A percentile compares a stretch with the other conserved stretches of the same genome.
phyloP scores from a whole-genome alignment of 2,888 invertebrate genomes.

The Micoletzkya japonica region DNA sequence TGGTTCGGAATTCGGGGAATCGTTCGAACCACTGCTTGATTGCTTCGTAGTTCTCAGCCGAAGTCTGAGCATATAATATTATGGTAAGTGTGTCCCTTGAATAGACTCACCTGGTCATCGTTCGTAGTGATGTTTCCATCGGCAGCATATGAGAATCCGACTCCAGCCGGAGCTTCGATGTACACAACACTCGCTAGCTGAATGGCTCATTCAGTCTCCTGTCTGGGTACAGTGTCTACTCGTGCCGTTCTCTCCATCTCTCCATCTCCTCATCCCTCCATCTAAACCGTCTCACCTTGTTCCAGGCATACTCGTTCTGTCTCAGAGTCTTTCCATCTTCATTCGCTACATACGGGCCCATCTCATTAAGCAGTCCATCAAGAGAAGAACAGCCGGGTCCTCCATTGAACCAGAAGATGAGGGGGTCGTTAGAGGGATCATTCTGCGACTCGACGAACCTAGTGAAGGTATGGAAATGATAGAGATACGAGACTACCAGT shows the following conservation, averaged over 20 bases:
- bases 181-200: slow-evolving; percentile 68
- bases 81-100: neutral
- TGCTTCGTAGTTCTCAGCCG: slow-evolving; percentile 67
- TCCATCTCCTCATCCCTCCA: neutral
- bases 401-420: slow-evolving; percentile 62
- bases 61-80: slow-evolving; percentile 52
- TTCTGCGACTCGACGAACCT: slow-evolving; percentile 62
- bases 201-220: neutral
- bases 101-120: slow-evolving; percentile 57
- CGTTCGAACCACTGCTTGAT: slow-evolving; percentile 65
- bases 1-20: slow-evolving; percentile 66
- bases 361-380: slow-evolving; percentile 66
- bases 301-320: slow-evolving; percentile 63
- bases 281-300: slow-evolving; percentile 60
- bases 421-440: slow-evolving; percentile 52
- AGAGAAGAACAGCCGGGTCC: slow-evolving; percentile 68
- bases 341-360: slow-evolving; percentile 66
- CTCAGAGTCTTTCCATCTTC: slow-evolving; percentile 58
- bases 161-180: slow-evolving; percentile 69
- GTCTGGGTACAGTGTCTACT: neutral
- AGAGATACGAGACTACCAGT: slow-evolving; percentile 63
- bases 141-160: slow-evolving; percentile 68
- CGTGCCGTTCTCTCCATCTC: too few species aligned
- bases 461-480: neutral
- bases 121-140: slow-evolving; percentile 65